Base-by-base conservation (phyloP, 2,888 invertebrate genomes). In the Antheraea assamensis region DNA sequence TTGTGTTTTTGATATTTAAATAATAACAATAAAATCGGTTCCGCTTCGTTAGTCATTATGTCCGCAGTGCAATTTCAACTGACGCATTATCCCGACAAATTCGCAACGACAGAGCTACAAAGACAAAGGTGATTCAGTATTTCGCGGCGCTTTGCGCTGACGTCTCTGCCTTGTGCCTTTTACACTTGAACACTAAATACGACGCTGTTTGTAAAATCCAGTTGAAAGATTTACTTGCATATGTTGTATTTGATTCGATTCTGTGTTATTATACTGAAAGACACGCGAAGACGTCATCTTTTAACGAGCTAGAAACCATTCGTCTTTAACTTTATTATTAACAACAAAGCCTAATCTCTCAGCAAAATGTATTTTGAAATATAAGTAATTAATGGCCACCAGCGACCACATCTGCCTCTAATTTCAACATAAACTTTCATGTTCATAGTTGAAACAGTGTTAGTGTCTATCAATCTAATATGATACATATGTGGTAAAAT, bases 51-150 rank as follows among this genome's bases (percentile, higher is more conserved):
- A 15, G 42, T 31, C 58, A 73, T 15, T 47, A 58, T 58, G n/a
- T 19, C 1, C 19, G 21, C 55, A 30, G 13, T 30, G 21, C 47
- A 70, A 24, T 42, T 58, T 55, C 76, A 79, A 80, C 78, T 82
- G 77, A 75, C 77, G 77, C 73, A 24, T 73, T 70, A 72, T 68
- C 42, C 58, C 78, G 78, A 77, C 76, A 79, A 81, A 82, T 79
- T 80, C 77, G 35, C 75, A 73, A 76, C 79, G 76, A 78, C 78
- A 81, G 82, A 81, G 81, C 75, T 74, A 76, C 77, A 75, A 76
- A 81, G 80, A 85, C 85, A 83, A 84, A 82, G 79, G 72, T 70
- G 74, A 77, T 76, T 75, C 75, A 24, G 77, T 55, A 58, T 70
- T 70, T 75, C 72, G 64, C 73, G 73, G 31, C 74, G 73, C 74